Percentiles rank a stretch among this genome's conserved stretches.
phyloP scores from a whole-genome alignment of 2,888 invertebrate species.

The Drosophila monieri region DNA sequence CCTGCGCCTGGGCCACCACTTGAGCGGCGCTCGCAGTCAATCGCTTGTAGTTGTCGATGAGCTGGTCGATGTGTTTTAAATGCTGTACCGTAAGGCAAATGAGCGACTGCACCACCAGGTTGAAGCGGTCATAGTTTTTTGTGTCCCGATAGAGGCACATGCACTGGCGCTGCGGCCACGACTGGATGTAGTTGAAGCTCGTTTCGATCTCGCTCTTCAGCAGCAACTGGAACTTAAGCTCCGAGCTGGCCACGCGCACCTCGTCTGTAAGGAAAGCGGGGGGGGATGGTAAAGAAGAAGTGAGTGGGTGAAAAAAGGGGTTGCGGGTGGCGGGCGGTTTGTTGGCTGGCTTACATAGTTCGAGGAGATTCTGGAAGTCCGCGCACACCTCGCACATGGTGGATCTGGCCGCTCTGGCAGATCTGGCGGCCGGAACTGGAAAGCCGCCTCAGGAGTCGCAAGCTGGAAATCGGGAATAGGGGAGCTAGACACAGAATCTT shows the following conservation, averaged over 20 bases:
- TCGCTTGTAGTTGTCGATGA: slow-evolving; percentile 84
- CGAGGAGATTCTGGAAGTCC: slow-evolving; percentile 95
- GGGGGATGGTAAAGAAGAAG: slow-evolving; percentile 4
- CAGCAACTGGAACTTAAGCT: slow-evolving; percentile 88
- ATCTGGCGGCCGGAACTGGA: slow-evolving; percentile 49
- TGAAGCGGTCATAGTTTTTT: slow-evolving; percentile 96
- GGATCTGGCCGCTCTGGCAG: slow-evolving; percentile 48
- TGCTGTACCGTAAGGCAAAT: slow-evolving; percentile 93
- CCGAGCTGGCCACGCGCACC: slow-evolving; percentile 90
- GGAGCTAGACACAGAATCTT: slow-evolving; percentile 34
- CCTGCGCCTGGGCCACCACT: slow-evolving; percentile 65
- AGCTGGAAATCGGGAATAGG: not conserved
- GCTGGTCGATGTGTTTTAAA: slow-evolving; percentile 89
- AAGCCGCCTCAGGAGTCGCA: not conserved
- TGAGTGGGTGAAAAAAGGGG: slow-evolving; percentile 10
- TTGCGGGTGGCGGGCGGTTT: slow-evolving; percentile 13
- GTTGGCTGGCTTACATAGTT: slow-evolving; percentile 88
- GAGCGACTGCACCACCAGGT: slow-evolving; percentile 94
- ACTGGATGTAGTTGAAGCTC: slow-evolving; percentile 92
- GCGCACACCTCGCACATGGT: slow-evolving; percentile 97
- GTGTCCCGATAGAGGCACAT: slow-evolving; percentile 97
- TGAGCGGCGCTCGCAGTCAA: slow-evolving; percentile 74
- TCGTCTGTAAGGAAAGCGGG: slow-evolving; percentile 86
- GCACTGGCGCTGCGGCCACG: slow-evolving; percentile 97
- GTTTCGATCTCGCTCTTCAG: slow-evolving; percentile 92